Conservation (phyloP, 2,797 vertebrate genomes). For the Sciurus carolinensis region DNA sequence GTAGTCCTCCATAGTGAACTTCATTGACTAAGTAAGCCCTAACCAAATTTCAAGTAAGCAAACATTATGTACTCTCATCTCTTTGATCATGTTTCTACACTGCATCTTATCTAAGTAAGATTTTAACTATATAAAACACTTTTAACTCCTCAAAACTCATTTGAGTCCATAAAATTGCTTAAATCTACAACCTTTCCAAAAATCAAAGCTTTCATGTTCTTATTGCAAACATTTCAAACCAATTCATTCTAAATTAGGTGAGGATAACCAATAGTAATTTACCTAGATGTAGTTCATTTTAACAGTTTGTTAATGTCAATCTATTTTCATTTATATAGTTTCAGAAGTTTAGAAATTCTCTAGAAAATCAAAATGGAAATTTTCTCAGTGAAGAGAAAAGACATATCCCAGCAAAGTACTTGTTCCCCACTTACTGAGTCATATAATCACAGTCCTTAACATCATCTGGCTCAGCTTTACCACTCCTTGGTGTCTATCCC, state of each 20-base stretch:
- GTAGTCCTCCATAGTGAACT: neutral
- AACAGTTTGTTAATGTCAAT: slow-evolving; percentile 31
- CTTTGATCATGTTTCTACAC: neutral
- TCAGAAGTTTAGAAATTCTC: slow-evolving; percentile 31
- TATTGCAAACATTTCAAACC: no score
- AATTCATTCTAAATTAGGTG: neutral
- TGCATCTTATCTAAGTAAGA: neutral
- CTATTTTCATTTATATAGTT: slow-evolving; percentile 62
- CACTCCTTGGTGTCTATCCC: no score
- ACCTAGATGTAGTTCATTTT: slow-evolving; percentile 35
- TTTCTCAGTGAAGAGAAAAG: neutral
- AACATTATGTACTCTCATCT: slow-evolving; percentile 18
- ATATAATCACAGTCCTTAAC: slow-evolving; percentile 39
- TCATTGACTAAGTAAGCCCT: slow-evolving; percentile 37
- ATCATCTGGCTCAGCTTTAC: neutral
- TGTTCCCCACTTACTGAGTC: neutral
- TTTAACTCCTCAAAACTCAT: slow-evolving; percentile 19
- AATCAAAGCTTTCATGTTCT: slow-evolving; percentile 48
- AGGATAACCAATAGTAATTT: slow-evolving; percentile 24
- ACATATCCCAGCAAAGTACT: neutral
- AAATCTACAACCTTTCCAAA: slow-evolving; percentile 41
- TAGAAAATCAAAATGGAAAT: slow-evolving; percentile 51
- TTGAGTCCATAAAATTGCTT: slow-evolving; percentile 49
- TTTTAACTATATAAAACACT: slow-evolving; percentile 22
- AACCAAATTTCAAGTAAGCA: slow-evolving; percentile 63